Base-by-base conservation (phyloP, 2,888 invertebrate genomes). In the Pseudolycoriella hygida region DNA sequence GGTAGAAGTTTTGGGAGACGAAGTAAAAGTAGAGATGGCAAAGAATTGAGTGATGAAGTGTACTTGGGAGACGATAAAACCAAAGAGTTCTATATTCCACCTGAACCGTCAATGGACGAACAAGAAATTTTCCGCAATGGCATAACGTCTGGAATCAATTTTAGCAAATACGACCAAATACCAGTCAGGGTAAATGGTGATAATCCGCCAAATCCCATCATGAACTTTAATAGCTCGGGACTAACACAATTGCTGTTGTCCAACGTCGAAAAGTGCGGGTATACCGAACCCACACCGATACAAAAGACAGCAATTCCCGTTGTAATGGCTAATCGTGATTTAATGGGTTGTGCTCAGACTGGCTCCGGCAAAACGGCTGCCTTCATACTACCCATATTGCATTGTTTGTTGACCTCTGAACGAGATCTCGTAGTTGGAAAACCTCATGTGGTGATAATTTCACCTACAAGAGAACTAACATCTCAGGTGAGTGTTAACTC, bases 291-390 rank as follows among this genome's bases (percentile, higher is more conserved):
- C 0, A 97, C 97, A 0, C 97, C 97, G 0, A 85, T 98, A 17
- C 97, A 98, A 60, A 92, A 92, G 58, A 71, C 86, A 53, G 80
- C 92, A 0, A 76, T 96, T 44, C 94, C 96, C 0, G 79, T 87
- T 20, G 76, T 96, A 20, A 67, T 78, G 61, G 67, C 59, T 0
- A 82, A 82, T 0, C 68, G 90, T 20, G 97, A 98, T 69, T 63
- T 98, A 19, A 96, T 97, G 90, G 93, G 85, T 0, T 96, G 96
- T 58, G 96, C 97, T 0, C 96, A 97, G 62, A 98, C 97, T 6
- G 97, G 97, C 1, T 94, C 94, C 0, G 98, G 97, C 12, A 97
- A 97, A 69, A 96, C 96, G 1, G 94, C 94, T 1, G 94, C 96
- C 0, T 97, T 92, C 58, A 62, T 96, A 17, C 60, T 97, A 32